These are phyloP conservation scores for Agrotis exclamationis DNA, from an alignment of 2,888 invertebrate species.

Conservation along the genomic window DNA sequence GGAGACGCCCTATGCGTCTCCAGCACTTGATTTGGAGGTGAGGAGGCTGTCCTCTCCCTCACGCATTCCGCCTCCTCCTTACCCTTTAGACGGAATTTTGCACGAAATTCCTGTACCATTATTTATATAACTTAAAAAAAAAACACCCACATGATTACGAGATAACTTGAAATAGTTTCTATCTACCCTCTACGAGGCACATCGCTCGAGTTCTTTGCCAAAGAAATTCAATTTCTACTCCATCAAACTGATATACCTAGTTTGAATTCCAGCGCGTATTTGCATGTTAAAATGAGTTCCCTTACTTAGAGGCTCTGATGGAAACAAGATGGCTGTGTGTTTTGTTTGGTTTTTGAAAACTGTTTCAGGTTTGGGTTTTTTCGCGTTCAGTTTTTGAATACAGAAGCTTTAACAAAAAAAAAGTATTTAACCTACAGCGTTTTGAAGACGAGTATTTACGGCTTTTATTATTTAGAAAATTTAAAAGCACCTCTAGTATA, in stretches of 20 bases:
- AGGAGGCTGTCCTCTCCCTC: too few relatives aligned
- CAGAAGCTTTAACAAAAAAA: neutral
- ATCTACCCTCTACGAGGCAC: slow-evolving; percentile 26
- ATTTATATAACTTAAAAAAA: neutral
- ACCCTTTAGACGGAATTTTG: neutral
- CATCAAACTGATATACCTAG: slow-evolving; percentile 72
- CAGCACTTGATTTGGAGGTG: too few relatives aligned
- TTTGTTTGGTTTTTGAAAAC: slow-evolving; percentile 14
- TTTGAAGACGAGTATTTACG: too few relatives aligned
- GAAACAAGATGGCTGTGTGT: slow-evolving; percentile 51
- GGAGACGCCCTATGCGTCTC: too few relatives aligned
- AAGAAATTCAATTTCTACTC: slow-evolving; percentile 78
- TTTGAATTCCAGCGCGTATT: slow-evolving; percentile 73
- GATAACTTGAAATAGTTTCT: slow-evolving; percentile 43
- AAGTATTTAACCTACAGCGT: too few relatives aligned
- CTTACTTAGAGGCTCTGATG: slow-evolving; percentile 50
- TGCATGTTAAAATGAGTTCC: slow-evolving; percentile 79
- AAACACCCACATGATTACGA: neutral
- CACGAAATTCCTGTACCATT: neutral
- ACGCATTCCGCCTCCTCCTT: too few relatives aligned
- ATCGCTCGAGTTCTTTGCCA: slow-evolving; percentile 59
- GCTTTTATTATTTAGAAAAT: too few relatives aligned
- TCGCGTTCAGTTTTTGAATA: neutral
- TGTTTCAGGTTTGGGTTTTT: neutral
- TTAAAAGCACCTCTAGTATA: too few relatives aligned